These are phyloP conservation scores for Caloenas nicobarica DNA, from an alignment of 2,113 vertebrate species.

Conservation along the genomic window DNA sequence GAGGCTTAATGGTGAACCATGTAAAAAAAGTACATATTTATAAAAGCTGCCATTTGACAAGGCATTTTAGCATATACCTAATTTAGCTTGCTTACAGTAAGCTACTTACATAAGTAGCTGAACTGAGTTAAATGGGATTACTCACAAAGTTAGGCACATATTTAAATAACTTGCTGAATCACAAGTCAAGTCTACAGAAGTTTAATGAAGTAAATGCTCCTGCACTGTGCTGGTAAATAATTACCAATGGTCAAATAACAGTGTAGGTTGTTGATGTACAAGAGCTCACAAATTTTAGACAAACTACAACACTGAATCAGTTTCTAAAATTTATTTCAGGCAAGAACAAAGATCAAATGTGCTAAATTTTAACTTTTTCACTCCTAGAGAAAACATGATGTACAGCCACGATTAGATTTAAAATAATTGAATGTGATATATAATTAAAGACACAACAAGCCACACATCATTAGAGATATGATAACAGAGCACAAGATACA, in stretches of 20 bases:
- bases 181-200: not conserved
- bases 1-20: not conserved
- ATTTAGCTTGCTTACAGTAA: not conserved
- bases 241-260: not conserved
- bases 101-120: not conserved
- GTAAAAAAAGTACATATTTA: not conserved
- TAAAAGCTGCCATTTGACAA: not conserved
- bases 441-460: not conserved
- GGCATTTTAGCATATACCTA: not conserved
- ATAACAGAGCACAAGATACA: not conserved
- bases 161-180: not conserved
- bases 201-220: not conserved
- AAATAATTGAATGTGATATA: not conserved
- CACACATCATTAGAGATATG: not conserved
- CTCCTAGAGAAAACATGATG: not conserved
- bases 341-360: not conserved
- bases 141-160: not conserved
- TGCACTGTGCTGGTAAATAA: not conserved
- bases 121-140: conserved; percentile 5
- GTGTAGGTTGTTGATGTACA: not conserved
- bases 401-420: not conserved
- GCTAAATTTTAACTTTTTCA: not conserved
- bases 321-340: not conserved
- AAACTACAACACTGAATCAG: not conserved
- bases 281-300: not conserved